Evolutionary conservation across 2,888 invertebrate genomes (phyloP), one percentile per base, ranked within the genome.

Genomic region (Megamerina dolium): DNA sequence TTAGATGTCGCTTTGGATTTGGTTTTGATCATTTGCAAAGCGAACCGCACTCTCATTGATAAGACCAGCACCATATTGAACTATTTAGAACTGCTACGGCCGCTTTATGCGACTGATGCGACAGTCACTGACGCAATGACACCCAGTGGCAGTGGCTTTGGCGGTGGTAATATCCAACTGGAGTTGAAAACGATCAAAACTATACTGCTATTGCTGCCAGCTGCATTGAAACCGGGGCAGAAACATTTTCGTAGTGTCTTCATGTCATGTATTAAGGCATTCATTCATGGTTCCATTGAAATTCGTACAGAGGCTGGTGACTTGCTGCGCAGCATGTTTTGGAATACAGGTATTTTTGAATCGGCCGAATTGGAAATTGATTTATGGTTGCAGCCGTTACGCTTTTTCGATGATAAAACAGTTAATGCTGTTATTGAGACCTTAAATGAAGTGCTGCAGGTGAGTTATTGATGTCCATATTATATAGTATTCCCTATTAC

Each of bases 291-390:
- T 19, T 68, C 72, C 1, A 61, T 60, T 21, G 69, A 57, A 3
- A 54, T 65, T 3, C 59, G 61, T 63, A 55, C 69, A 1, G 78
- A 78, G 63, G 75, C 78, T 4, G 78, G 77, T 43, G 66, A 70
- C 36, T 74, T 80, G 3, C 63, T 84, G 19, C 68, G 68, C 35
- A 72, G 69, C 37, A 75, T 87, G 45, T 76, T 87, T 19, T 74
- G 73, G 53, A 79, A 76, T 45, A 80, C 81, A 0, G 74, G 75
- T 5, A 73, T 84, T 50, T 87, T 87, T 61, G 76, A 75, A 16
- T 78, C 77, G 50, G 73, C 74, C 48, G 55, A 53, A 19, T 52
- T 66, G 43, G 85, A 87, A 70, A 77, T 85, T 31, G 77, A 82
- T 60, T 72, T 85, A 45, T 81, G 86, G 77, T 64, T 84, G 20